phyloP scores from a whole-genome alignment of 2,888 invertebrate genomes.

The Oligia fasciuncula region DNA sequence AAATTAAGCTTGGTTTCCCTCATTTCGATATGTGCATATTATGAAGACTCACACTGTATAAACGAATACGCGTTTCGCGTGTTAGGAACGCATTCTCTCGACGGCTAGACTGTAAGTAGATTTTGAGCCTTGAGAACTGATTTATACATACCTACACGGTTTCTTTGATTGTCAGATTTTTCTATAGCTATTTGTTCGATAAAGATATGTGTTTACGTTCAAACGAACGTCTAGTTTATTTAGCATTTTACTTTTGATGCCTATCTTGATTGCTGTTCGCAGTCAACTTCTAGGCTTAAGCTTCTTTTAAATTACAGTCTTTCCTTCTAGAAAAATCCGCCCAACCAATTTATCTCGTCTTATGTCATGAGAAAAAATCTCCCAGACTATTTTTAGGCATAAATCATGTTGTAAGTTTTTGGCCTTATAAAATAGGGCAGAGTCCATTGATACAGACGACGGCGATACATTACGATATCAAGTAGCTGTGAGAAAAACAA shows the following conservation, averaged over 20 bases:
- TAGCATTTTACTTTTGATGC: background rate
- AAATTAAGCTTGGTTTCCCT: no score
- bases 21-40: no score
- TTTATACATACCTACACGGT: background rate
- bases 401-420: conserved; percentile 9
- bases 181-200: background rate
- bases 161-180: background rate
- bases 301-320: conserved; percentile 2
- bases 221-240: background rate
- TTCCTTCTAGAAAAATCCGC: background rate
- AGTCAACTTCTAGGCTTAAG: background rate
- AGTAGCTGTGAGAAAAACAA: conserved; percentile 50
- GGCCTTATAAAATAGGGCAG: conserved; percentile 16
- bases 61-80: no score
- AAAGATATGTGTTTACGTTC: background rate
- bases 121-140: background rate
- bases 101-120: no score
- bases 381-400: conserved; percentile 12
- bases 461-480: conserved; percentile 32
- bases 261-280: background rate
- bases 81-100: no score
- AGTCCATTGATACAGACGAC: conserved; percentile 26
- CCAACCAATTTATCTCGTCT: background rate
- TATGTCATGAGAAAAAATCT: background rate
- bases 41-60: no score